Percentiles rank a stretch among this genome's conserved stretches.
phyloP scores from a whole-genome alignment of 2,888 invertebrate species.

The Synanthedon vespiformis region DNA sequence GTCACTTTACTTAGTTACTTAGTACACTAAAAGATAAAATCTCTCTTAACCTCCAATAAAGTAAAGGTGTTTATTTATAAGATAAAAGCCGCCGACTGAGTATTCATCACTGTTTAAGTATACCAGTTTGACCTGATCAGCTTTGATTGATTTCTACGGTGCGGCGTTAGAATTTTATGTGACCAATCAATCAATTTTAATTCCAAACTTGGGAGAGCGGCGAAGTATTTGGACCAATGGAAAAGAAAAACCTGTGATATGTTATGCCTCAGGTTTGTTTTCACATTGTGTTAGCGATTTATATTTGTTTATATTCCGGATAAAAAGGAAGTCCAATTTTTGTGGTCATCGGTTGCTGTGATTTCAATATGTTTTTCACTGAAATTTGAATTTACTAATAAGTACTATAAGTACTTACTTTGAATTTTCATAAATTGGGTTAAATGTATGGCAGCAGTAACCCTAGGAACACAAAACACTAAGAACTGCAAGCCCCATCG shows the following conservation, averaged over 20 bases:
- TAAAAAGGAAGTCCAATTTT: too few species aligned
- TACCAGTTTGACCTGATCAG: slow-evolving; percentile 25
- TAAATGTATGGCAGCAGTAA: too few species aligned
- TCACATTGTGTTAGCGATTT: background rate
- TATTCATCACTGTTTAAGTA: slow-evolving; percentile 23
- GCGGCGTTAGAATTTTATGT: slow-evolving; percentile 57
- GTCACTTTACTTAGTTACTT: background rate
- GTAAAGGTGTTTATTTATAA: slow-evolving; percentile 19
- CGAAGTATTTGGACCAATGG: slow-evolving; percentile 10
- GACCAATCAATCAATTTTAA: slow-evolving; percentile 62
- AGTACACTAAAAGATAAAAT: background rate
- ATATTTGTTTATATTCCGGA: too few species aligned
- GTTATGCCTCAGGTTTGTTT: background rate
- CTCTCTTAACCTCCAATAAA: background rate
- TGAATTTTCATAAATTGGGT: too few species aligned
- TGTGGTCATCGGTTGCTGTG: too few species aligned
- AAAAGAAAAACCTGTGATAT: too few species aligned
- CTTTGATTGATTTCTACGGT: slow-evolving; percentile 47
- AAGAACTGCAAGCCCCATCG: too few species aligned
- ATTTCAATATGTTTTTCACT: too few species aligned
- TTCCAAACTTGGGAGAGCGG: slow-evolving; percentile 22
- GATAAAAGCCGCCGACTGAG: slow-evolving; percentile 36
- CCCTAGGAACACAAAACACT: too few species aligned
- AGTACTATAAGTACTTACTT: too few species aligned
- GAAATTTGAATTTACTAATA: too few species aligned